Base-by-base conservation (phyloP, 1,140 invertebrate genomes). In the Formica selysi region DNA sequence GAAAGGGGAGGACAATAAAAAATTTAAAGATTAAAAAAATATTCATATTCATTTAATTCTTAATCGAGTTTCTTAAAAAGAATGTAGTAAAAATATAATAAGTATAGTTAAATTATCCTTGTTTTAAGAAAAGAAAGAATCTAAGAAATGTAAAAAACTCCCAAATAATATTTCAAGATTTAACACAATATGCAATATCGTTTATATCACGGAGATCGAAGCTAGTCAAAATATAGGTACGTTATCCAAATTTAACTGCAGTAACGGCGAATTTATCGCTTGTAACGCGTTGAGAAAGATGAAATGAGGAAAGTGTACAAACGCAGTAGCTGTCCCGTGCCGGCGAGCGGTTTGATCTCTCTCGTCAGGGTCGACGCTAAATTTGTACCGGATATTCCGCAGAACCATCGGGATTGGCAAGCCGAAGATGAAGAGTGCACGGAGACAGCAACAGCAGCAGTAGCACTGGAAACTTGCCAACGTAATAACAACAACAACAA, bases 381-480 rank as follows among this genome's bases (percentile, higher is more conserved):
- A 89, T 94, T 94, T 90, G 92, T 93, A 93, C 91, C 91, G 92
- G 91, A 93, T 92, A 91, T 88, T 88, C 78, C 76, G 79, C 91
- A 95, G 95, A 95, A 95, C 91, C 94, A 94, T 79, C 93, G 91
- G 85, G 94, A 95, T 91, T 95, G 94, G 95, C 94, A 93, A 89
- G 92, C 91, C 89, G 94, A 95, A 93, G 94, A 95, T 95, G 95
- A 95, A 91, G 95, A 95, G 92, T 95, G 94, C 80, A 92, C 92
- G 90, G 94, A 95, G 92, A 91, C 91, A 91, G 91, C 93, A 87
- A 89, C 93, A 89, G 91, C 90, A 90, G 90, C 93, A 94, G 92
- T 95, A 95, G 93, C 93, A 91, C 86, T 95, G 92, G 94, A 95
- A 92, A 93, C 92, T 87, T 94, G 95, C 92, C 95, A 94, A 67